Evolutionary conservation across 2,888 invertebrate genomes (phyloP).

Genomic region (Cataglyphis cursor): DNA sequence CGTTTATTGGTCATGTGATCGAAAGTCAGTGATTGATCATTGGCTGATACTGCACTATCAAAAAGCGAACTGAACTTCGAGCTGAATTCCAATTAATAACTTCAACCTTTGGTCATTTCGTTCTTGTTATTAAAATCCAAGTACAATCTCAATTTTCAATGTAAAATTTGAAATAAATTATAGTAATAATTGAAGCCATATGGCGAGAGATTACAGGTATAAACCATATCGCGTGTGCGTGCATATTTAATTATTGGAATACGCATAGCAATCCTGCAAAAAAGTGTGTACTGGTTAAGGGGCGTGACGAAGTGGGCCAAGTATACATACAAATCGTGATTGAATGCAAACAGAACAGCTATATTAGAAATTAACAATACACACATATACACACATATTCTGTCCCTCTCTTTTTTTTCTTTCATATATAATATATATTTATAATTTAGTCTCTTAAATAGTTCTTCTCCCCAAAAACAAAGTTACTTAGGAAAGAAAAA

Average conservation of each 20-base stretch:
- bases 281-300: conserved; percentile 42
- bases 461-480: background rate
- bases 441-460: no score
- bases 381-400: background rate
- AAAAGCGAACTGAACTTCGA: background rate
- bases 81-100: background rate
- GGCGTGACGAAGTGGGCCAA: conserved; percentile 9
- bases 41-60: background rate
- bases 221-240: background rate
- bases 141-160: background rate
- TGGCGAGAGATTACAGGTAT: background rate
- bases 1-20: background rate
- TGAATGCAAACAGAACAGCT: background rate
- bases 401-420: no score
- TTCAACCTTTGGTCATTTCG: background rate
- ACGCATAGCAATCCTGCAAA: conserved; percentile 14
- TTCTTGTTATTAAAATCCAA: background rate
- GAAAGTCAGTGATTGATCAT: background rate
- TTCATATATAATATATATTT: no score
- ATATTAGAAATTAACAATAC: conserved; percentile 10
- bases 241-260: conserved; percentile 38
- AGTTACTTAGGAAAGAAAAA: background rate
- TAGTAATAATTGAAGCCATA: background rate
- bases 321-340: background rate
- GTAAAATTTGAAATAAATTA: background rate